These are phyloP conservation scores for Falco peregrinus DNA, from an alignment of 2,797 vertebrate species.

Conservation along the genomic window DNA sequence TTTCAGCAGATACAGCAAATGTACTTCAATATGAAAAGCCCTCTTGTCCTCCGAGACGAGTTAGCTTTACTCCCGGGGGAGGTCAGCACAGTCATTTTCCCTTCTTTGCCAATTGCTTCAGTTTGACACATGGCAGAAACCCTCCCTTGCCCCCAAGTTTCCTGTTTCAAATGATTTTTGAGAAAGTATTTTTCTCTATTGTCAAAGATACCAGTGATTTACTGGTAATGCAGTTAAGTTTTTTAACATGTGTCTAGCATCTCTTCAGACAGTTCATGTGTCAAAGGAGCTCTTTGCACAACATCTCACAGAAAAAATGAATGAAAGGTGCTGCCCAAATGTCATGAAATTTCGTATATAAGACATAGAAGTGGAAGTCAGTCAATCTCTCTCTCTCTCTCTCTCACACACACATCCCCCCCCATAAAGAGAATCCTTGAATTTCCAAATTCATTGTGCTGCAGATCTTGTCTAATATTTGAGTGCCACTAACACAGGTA, in stretches of 20 bases:
- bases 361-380: neutral
- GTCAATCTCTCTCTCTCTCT: neutral
- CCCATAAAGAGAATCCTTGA: neutral
- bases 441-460: neutral
- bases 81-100: slow-evolving; percentile 16
- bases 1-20: slow-evolving; percentile 21
- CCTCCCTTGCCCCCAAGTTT: slow-evolving; percentile 10
- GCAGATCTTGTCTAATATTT: neutral
- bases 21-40: neutral
- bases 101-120: slow-evolving; percentile 40
- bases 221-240: neutral
- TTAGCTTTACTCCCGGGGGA: slow-evolving; percentile 24
- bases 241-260: slow-evolving; percentile 2
- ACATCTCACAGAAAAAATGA: slow-evolving; percentile 7
- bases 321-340: slow-evolving; percentile 19
- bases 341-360: neutral
- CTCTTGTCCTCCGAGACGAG: slow-evolving; percentile 21
- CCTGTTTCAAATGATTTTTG: slow-evolving; percentile 29
- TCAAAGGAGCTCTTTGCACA: slow-evolving; percentile 34
- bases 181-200: slow-evolving; percentile 35
- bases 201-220: slow-evolving; percentile 33
- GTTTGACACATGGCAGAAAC: slow-evolving; percentile 29
- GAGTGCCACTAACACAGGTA: neutral
- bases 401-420: neutral
- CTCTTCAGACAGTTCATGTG: slow-evolving; percentile 7